Percentiles rank a stretch among this genome's conserved stretches.
These are phyloP conservation scores for Psilanteris sp. DNA, from an alignment of 1,140 invertebrate species.

Conservation along the genomic window DNA sequence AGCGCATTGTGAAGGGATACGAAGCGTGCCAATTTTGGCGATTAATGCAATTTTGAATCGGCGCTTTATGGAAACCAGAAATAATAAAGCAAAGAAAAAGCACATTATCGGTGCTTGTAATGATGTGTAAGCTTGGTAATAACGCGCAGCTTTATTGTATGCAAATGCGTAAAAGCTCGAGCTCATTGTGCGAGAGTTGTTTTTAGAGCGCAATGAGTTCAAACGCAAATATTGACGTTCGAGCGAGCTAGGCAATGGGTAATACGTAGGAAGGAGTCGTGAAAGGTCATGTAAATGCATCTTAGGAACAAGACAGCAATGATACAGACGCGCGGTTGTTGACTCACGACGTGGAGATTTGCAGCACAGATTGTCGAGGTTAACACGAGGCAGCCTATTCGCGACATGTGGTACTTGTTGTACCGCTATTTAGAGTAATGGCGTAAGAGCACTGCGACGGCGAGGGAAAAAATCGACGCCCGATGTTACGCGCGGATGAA, in stretches of 20 bases:
- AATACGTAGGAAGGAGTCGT: constrained; percentile 44
- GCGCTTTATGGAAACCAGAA: background rate
- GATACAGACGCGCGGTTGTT: constrained; percentile 60
- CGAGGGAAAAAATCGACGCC: constrained; percentile 18
- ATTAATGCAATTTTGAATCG: constrained; percentile 19
- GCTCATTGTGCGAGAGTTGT: constrained; percentile 18
- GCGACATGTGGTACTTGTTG: constrained; percentile 66
- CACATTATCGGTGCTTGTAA: constrained; percentile 4
- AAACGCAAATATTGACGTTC: constrained; percentile 48
- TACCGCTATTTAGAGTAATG: constrained; percentile 64
- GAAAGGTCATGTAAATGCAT: constrained; percentile 62
- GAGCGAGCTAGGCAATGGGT: constrained; percentile 23
- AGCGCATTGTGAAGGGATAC: background rate
- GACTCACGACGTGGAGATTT: constrained; percentile 52
- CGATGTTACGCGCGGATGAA: constrained; percentile 45
- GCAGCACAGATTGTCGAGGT: constrained; percentile 52
- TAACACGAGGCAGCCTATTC: constrained; percentile 60
- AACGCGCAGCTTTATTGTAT: constrained; percentile 27
- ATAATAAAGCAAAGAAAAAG: background rate
- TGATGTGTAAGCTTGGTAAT: constrained; percentile 18
- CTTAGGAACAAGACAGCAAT: constrained; percentile 35
- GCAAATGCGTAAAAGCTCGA: constrained; percentile 38
- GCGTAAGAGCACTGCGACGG: constrained; percentile 20
- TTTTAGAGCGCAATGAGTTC: constrained; percentile 38
- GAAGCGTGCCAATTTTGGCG: constrained; percentile 16